Percentiles rank a stretch among this genome's conserved stretches.
Conservation (phyloP, 2,113 vertebrate species). For the Baryphthengus martii region DNA sequence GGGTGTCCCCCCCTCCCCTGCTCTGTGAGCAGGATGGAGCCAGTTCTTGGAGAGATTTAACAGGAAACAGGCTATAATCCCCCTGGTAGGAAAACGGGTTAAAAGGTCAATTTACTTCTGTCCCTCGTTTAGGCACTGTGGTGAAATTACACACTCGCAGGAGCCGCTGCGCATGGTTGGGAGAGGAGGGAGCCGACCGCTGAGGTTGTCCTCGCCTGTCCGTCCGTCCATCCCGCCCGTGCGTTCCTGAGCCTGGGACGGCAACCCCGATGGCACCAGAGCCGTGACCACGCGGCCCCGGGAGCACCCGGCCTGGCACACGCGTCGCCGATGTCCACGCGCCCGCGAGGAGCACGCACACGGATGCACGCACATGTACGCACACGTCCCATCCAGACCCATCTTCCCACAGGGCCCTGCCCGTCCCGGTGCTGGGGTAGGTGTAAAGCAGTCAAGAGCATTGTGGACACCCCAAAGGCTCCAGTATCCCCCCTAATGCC, state of each 20-base stretch:
- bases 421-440: no score
- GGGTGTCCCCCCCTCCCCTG: not conserved
- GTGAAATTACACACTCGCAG: slow-evolving; percentile 71
- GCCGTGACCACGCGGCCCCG: no score
- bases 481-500: not conserved
- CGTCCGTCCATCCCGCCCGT: not conserved
- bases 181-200: not conserved
- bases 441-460: no score
- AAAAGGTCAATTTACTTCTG: slow-evolving; percentile 81
- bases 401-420: not conserved
- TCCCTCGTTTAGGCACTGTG: slow-evolving; percentile 75
- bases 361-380: no score
- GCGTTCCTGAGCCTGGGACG: not conserved
- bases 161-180: not conserved
- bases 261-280: not conserved
- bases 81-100: slow-evolving; percentile 75
- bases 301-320: not conserved
- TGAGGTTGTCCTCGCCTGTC: not conserved
- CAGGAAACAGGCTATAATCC: slow-evolving; percentile 82
- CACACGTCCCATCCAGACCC: rapidly evolving
- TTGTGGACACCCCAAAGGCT: not conserved
- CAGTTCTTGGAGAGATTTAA: slow-evolving; percentile 75
- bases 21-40: slow-evolving; percentile 58
- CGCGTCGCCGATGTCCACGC: not conserved
- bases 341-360: no score